Evolutionary conservation across 2,113 vertebrate species (phyloP).

Genomic region (Hiodon alosoides): DNA sequence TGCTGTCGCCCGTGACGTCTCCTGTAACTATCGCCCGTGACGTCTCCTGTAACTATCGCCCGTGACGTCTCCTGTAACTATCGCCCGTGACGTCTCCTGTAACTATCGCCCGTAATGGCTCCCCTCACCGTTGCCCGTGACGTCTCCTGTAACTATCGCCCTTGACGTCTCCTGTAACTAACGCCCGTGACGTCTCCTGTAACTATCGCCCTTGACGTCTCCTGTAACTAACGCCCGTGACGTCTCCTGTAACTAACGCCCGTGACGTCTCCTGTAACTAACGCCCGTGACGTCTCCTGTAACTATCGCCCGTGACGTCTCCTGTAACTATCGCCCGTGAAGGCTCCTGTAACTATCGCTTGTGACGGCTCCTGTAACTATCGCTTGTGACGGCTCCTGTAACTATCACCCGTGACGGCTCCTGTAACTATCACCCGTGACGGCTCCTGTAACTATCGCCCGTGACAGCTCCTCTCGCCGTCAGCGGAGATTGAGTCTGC

Average conservation of each 20-base stretch:
- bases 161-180: not conserved
- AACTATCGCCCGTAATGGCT: not conserved
- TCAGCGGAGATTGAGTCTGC: slow-evolving; percentile 3
- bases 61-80: no score
- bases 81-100: not conserved
- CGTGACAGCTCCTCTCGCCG: not conserved
- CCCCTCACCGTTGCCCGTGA: no score
- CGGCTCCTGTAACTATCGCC: not conserved
- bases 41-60: not conserved
- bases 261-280: no score
- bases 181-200: no score
- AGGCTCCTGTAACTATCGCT: not conserved
- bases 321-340: not conserved
- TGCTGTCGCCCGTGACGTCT: no score
- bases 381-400: not conserved
- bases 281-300: no score
- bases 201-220: no score
- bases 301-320: no score
- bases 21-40: not conserved
- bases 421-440: no score
- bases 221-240: no score
- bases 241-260: no score
- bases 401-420: not conserved
- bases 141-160: not conserved
- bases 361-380: no score